Evolutionary conservation across 1,140 invertebrate species (phyloP).

Genomic region (Drosophila nannoptera): DNA sequence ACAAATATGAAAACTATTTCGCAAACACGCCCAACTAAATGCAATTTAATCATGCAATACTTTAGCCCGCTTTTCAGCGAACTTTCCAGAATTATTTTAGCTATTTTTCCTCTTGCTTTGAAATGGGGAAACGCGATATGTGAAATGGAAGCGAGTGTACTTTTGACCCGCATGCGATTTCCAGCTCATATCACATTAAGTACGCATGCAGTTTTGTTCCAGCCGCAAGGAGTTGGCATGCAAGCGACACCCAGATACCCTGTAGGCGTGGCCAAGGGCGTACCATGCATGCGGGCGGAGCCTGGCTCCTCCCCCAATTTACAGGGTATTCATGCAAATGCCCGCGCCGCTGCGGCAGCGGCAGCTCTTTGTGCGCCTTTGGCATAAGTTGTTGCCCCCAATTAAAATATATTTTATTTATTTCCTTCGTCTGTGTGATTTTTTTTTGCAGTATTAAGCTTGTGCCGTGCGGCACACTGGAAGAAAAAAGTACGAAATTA

Average conservation of each 20-base stretch:
- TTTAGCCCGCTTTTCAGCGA: no score
- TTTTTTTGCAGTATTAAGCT: no score
- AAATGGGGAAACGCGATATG: slow-evolving; percentile 6
- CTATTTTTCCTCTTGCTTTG: slow-evolving; percentile 9
- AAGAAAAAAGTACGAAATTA: no score
- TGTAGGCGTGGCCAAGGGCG: no score
- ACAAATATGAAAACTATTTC: slow-evolving; percentile 54
- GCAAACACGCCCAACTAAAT: slow-evolving; percentile 21
- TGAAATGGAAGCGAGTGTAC: slow-evolving; percentile 21
- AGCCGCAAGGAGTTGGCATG: neutral
- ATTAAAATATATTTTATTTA: slow-evolving; percentile 3
- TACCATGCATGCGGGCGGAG: no score
- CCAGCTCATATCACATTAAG: slow-evolving; percentile 11
- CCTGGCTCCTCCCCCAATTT: no score
- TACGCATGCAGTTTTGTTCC: neutral
- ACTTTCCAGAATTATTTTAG: slow-evolving; percentile 3
- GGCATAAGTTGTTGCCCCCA: slow-evolving; percentile 1
- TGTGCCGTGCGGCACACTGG: no score
- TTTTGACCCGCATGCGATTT: slow-evolving; percentile 57
- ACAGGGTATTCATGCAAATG: no score
- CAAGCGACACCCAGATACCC: no score
- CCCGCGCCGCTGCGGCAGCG: neutral
- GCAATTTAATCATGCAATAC: slow-evolving; percentile 28
- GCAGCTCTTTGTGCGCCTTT: neutral
- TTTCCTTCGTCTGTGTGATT: neutral